Conservation (phyloP, 2,797 vertebrate species). For the Natrix natrix region DNA sequence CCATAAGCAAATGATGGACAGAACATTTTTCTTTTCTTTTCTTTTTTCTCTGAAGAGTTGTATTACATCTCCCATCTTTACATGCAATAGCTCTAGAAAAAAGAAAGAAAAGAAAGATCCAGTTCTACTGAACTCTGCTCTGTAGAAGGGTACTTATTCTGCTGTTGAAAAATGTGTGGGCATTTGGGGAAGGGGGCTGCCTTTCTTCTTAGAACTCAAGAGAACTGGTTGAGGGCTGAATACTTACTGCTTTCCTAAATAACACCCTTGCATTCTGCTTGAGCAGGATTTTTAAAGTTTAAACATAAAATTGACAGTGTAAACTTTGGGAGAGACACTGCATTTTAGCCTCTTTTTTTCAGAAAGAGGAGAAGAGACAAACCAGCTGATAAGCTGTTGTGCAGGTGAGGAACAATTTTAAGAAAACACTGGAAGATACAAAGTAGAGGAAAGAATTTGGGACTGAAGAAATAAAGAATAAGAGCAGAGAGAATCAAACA, state of each 20-base stretch:
- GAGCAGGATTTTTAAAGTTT: not conserved
- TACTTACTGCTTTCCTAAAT: not conserved
- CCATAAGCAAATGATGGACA: not conserved
- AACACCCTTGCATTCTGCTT: not conserved
- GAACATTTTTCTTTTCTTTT: not conserved
- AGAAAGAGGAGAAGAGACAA: not conserved
- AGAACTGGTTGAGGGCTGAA: not conserved
- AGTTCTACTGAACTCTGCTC: not conserved
- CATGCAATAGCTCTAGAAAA: not conserved
- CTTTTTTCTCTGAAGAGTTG: not conserved
- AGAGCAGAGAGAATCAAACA: not conserved
- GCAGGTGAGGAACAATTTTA: not conserved
- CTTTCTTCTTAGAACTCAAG: not conserved
- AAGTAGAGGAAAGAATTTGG: not conserved
- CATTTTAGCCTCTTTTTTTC: not conserved
- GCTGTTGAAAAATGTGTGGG: not conserved
- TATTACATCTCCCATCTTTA: not conserved
- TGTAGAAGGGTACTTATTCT: not conserved
- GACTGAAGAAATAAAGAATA: not conserved
- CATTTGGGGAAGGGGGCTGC: not conserved
- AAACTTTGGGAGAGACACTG: not conserved
- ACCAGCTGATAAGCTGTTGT: not conserved
- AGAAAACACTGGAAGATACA: not conserved
- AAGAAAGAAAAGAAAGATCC: not conserved
- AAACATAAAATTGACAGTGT: not conserved